Conservation (phyloP, 2,113 vertebrate genomes). For the Dryoscopus gambensis region DNA sequence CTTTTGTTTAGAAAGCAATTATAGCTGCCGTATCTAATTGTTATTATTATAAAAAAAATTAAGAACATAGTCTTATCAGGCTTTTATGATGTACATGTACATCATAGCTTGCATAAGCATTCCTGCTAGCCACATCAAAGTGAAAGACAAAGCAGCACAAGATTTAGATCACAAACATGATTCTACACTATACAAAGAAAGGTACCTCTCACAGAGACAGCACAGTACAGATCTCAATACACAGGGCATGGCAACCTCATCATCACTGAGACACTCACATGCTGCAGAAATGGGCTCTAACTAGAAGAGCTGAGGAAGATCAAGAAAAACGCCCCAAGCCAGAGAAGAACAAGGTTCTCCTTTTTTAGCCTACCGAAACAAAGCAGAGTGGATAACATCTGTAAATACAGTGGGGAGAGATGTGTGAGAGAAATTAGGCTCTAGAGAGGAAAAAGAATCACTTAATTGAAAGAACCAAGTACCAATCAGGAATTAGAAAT, state of each 20-base stretch:
- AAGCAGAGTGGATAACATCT: neutral
- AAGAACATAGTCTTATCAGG: neutral
- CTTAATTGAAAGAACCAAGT: conserved; percentile 14
- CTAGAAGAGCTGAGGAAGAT: neutral
- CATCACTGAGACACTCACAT: neutral
- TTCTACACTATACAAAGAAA: neutral
- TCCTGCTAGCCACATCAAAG: neutral
- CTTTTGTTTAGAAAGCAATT: neutral
- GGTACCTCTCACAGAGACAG: neutral
- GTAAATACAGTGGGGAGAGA: neutral
- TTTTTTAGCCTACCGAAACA: neutral
- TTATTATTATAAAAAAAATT: neutral
- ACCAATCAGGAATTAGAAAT: conserved; percentile 13
- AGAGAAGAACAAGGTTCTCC: neutral
- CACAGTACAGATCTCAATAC: neutral
- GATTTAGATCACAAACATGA: neutral
- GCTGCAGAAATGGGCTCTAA: neutral
- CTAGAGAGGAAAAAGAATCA: neutral
- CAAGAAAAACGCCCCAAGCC: neutral
- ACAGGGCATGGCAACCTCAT: neutral
- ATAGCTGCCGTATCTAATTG: neutral
- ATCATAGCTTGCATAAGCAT: neutral
- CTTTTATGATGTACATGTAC: neutral
- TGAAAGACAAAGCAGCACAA: neutral
- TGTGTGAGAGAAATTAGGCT: neutral